These are phyloP conservation scores for Anthrax anthrax DNA, from an alignment of 2,888 invertebrate genomes.

Conservation along the genomic window DNA sequence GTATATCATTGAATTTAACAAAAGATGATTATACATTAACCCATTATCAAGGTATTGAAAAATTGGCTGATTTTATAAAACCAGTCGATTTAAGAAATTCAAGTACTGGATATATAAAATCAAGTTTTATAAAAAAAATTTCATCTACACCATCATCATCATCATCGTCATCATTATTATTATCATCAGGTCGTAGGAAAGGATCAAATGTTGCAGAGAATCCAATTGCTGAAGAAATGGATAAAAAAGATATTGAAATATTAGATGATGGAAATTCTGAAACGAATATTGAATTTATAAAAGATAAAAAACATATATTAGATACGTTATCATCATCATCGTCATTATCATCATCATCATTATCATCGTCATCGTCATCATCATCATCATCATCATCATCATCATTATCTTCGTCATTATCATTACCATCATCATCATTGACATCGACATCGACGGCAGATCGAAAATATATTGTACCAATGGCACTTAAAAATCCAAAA, in stretches of 20 bases:
- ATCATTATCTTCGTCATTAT: too few species aligned
- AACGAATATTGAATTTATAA: constrained; percentile 18
- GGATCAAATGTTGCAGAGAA: constrained; percentile 17
- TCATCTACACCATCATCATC: constrained; percentile 12
- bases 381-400: too few species aligned
- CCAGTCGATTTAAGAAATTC: constrained; percentile 31
- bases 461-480: constrained; percentile 33
- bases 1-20: constrained; percentile 30
- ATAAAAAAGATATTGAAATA: constrained; percentile 31
- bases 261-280: constrained; percentile 25
- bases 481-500: constrained; percentile 32
- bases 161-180: too few species aligned
- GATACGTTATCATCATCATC: too few species aligned
- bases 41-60: constrained; percentile 32
- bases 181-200: constrained; percentile 16
- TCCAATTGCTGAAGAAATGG: constrained; percentile 33
- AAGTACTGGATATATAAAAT: constrained; percentile 29
- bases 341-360: too few species aligned
- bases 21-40: constrained; percentile 32
- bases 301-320: too few species aligned
- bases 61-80: constrained; percentile 31
- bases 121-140: constrained; percentile 28
- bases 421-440: too few species aligned
- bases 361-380: too few species aligned
- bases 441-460: constrained; percentile 19